Base-by-base conservation (phyloP, 2,888 invertebrate genomes). In the Drosophila fungiperda region DNA sequence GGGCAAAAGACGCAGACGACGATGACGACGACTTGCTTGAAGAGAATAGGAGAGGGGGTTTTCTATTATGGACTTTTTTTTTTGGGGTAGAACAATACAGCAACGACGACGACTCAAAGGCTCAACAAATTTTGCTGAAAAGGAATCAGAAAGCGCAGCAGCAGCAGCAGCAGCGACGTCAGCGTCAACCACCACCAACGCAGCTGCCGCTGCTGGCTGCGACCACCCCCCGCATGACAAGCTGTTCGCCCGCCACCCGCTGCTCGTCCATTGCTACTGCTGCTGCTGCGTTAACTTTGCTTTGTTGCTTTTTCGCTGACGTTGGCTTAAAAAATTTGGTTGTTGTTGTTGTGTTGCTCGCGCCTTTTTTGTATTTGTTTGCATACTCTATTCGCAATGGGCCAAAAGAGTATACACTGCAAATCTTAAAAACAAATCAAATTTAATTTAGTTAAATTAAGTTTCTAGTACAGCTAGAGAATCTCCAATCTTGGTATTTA, bases 61-160 rank as follows among this genome's bases (percentile, higher is more conserved):
- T 79, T 87, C 77, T 80, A 81, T 85, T 85, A 83, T 79, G 77
- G 64, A 74, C 78, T 70, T 54, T 82, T 83, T 63, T 63, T 83
- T 83, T 84, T 79, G 76, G 80, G 81, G 83, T 82, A 88, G 86
- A 83, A 83, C 83, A 87, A 86, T 85, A 79, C 75, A 82, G 72
- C 68, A 50, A 83, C 78, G 64, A 72, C 68, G 68, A 57, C 62
- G 67, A 82, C 61, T 80, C 80, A 77, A 78, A 83, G 87, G 87
- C 87, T 89, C 87, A 87, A 87, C 87, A 87, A 89, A 87, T 89
- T 84, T 89, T 75, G 53, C 77, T 79, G 73, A 87, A 89, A 87
- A 83, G 87, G 77, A 87, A 87, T 84, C 81, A 79, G 87, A 81
- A 89, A 82, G 87, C 82, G 83, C 84, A 76, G 83, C 78, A 29